Percentiles rank a stretch among this genome's conserved stretches.
Conservation (phyloP, 2,797 vertebrate species). For the Vipera ursinii region DNA sequence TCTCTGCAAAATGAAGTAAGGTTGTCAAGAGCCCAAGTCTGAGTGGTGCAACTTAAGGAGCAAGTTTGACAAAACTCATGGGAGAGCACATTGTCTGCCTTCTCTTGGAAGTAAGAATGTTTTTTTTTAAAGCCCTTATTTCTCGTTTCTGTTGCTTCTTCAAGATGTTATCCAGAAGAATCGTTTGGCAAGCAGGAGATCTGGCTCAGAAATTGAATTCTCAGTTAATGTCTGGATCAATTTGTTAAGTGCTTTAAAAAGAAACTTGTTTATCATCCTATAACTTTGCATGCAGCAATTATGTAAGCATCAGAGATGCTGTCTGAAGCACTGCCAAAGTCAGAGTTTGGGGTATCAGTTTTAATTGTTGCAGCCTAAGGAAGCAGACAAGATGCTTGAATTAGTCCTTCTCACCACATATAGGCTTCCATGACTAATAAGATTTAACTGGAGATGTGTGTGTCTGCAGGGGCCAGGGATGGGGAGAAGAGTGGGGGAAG, state of each 20-base stretch:
- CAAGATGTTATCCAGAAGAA: not conserved
- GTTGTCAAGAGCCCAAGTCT: not conserved
- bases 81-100: not conserved
- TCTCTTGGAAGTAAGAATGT: not conserved
- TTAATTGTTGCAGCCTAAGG: not conserved
- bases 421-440: not conserved
- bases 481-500: not conserved
- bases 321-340: not conserved
- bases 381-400: not conserved
- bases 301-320: not conserved
- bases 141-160: not conserved
- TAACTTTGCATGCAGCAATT: not conserved
- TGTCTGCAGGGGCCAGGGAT: not conserved
- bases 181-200: not conserved
- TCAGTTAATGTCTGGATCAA: not conserved
- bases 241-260: not conserved
- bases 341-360: not conserved
- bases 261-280: not conserved
- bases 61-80: not conserved
- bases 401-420: not conserved
- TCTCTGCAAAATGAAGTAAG: not conserved
- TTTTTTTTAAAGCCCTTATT: not conserved
- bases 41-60: not conserved
- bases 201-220: not conserved
- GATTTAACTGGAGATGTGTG: not conserved